Base-by-base conservation (phyloP, 2,888 invertebrate genomes). In the Xestia ashworthii region DNA sequence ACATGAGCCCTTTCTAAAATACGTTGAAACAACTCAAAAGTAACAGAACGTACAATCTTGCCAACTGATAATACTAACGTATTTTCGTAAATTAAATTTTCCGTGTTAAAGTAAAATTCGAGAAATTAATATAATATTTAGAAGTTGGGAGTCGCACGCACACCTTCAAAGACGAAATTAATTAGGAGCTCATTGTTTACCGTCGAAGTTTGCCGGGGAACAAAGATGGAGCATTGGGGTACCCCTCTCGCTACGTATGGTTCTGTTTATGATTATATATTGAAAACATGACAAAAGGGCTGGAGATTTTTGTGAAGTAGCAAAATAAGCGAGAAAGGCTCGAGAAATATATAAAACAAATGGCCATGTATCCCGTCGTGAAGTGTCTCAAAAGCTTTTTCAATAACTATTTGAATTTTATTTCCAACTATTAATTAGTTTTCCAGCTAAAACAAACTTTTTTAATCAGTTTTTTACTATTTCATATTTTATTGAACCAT, bases 161-260 rank as follows among this genome's bases (percentile, higher is more conserved):
- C 87, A 87, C 88, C 80, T 82, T 75, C 74, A 82, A 82, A 87
- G 83, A 74, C 71, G 85, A 90, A 90, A 92, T 92, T 92, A 92
- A 92, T 92, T 92, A 92, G 89, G 87, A 84, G 82, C 89, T 90
- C 86, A 89, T 91, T 91, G 90, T 91, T 90, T 87, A 87, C 84
- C 84, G 84, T 41, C 78, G 44, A 91, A 91, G 86, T 90, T 91
- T 76, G 72, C 68, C 62, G 76, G 25, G 64, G 78, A 80, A 81
- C 83, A 80, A 86, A 88, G 82, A 83, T 74, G 80, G 50, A 66
- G 80, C 78, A 78, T 71, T 87, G 87, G 55, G 77, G 80, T 71
- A 79, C 75, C 44, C 73, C 53, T 71, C 65, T 71, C n/a, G 48
- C 41, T 65, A 48, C 68, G 67, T 74, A 73, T 72, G 84, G 82